Evolutionary conservation across 2,797 vertebrate species (phyloP).

Genomic region (Acipenser ruthenus): DNA sequence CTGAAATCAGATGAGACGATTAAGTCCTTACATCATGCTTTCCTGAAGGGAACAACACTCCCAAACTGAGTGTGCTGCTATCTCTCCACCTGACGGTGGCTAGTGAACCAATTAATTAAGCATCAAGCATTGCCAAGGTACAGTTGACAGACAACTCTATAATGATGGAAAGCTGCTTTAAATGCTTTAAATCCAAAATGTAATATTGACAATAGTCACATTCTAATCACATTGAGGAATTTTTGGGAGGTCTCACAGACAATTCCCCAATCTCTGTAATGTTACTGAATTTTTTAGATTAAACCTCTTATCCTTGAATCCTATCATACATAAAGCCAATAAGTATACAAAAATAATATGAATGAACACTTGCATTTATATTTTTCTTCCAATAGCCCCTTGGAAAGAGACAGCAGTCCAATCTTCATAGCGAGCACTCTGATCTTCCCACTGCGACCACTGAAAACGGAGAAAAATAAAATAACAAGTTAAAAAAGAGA

Average conservation of each 20-base stretch:
- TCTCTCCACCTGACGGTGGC: slow-evolving; percentile 1
- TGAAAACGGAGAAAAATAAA: slow-evolving; percentile 36
- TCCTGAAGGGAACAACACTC: slow-evolving; percentile 3
- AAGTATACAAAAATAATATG: too few species aligned
- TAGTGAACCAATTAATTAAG: slow-evolving; percentile 15
- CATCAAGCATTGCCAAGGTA: neutral
- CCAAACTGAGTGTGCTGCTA: neutral
- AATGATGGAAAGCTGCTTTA: too few species aligned
- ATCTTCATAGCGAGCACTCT: slow-evolving; percentile 91
- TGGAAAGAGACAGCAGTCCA: slow-evolving; percentile 87
- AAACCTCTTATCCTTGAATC: too few species aligned
- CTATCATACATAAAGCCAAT: too few species aligned
- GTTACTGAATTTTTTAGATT: too few species aligned
- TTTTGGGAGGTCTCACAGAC: too few species aligned
- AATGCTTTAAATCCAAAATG: too few species aligned
- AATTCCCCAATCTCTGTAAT: too few species aligned
- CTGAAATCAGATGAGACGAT: slow-evolving; percentile 1
- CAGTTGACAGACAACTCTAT: too few species aligned
- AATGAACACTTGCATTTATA: slow-evolving; percentile 80
- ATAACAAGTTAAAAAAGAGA: too few species aligned
- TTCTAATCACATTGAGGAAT: too few species aligned
- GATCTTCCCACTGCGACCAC: slow-evolving; percentile 91
- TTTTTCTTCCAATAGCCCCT: slow-evolving; percentile 93
- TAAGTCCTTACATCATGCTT: slow-evolving; percentile 8
- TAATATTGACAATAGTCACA: too few species aligned